Percentiles rank a stretch among this genome's conserved stretches.
phyloP scores from a whole-genome alignment of 2,113 vertebrate genomes.

The Crotalus tigris region DNA sequence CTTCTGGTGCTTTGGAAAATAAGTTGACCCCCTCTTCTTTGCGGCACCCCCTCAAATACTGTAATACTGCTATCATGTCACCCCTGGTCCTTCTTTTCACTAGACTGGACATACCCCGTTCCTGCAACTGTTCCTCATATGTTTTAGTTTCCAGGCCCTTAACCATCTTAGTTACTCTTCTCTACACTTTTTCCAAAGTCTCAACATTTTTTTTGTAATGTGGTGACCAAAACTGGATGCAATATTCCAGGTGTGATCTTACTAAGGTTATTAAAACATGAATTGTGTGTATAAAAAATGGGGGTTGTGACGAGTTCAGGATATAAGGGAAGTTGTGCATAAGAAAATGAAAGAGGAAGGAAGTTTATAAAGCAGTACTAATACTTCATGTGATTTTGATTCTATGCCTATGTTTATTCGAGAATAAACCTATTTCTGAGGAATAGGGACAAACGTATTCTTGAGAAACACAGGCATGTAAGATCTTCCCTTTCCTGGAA shows the following conservation, averaged over 20 bases:
- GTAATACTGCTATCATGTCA: not conserved
- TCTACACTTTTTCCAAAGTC: not conserved
- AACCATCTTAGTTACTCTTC: not conserved
- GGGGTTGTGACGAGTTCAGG: too few relatives aligned
- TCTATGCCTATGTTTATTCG: too few relatives aligned
- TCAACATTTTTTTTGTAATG: not conserved
- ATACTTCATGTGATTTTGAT: too few relatives aligned
- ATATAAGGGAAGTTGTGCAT: too few relatives aligned
- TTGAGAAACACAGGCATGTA: not conserved
- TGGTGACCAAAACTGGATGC: too few relatives aligned
- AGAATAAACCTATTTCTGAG: too few relatives aligned
- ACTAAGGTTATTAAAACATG: too few relatives aligned
- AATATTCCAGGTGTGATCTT: too few relatives aligned
- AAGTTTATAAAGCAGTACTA: too few relatives aligned
- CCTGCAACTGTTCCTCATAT: not conserved
- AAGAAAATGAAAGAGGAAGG: too few relatives aligned
- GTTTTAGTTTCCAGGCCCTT: not conserved
- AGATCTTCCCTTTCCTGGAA: not conserved
- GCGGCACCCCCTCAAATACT: not conserved
- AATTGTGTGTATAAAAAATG: too few relatives aligned
- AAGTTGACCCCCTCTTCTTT: not conserved
- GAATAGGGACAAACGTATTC: not conserved
- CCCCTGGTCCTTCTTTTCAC: not conserved
- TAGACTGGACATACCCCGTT: not conserved
- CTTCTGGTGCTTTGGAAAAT: not conserved